Evolutionary conservation across 2,113 vertebrate genomes (phyloP), one percentile per base, ranked within the genome.

Genomic region (Chauna torquata): DNA sequence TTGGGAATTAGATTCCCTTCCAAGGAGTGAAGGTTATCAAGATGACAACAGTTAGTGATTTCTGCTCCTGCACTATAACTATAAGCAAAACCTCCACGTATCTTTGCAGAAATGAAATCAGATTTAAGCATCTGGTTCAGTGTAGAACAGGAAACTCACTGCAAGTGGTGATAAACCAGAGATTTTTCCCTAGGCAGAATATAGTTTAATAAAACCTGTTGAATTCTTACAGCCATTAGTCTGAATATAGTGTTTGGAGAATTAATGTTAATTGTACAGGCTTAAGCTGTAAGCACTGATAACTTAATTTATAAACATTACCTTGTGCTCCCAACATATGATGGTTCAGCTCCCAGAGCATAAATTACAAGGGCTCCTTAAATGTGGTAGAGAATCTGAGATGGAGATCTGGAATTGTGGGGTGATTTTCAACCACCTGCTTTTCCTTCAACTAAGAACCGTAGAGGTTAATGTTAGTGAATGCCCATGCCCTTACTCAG

Each of bases 401-500:
- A 2, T 1, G 25, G 58, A 55, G 23, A 14, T 59, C 23, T 47
- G 61, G 23, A 59, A 4, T 3, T n/a, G 28, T 25, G 70, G 80
- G 32, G 2, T 79, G 65, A 28, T 59, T 68, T 71, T 75, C 66
- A 59, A 0, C n/a, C 66, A 3, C 22, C 0, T 3, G 16, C 4
- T 65, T 89, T 28, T 79, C 45, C 30, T 34, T 58, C 54, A 74
- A 1, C n/a, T 23, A 3, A 54, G 57, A 57, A 0, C 23, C 0
- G 0, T 1, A 2, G 70, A 68, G 54, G 40, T 47, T 32, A 4
- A 1, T 32, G 38, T 28, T 22, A 50, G 17, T 27, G 58, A 36
- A 4, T 90, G 44, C 34, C 32, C 0, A 0, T 61, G 36, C 58
- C 25, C 10, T 65, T 19, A 1, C 16, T 19, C 10, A 15, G 0